Evolutionary conservation across 2,797 vertebrate species (phyloP).

Genomic region (Enteromius paludinosus): DNA sequence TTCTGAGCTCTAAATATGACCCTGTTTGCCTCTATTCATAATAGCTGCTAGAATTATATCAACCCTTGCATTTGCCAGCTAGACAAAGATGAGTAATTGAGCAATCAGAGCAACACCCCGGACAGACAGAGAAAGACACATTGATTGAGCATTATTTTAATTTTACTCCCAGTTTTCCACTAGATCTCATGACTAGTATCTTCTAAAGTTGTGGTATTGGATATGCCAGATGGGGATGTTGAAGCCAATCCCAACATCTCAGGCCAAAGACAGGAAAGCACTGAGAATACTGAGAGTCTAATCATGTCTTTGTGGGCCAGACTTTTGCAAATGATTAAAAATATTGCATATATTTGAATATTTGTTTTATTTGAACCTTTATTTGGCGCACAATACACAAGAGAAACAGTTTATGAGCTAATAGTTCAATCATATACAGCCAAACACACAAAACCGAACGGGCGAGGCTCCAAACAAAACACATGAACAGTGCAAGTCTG

Average conservation of each 20-base stretch:
- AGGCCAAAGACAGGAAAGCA: not conserved
- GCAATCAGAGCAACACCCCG: conserved; percentile 71
- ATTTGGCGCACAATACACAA: not conserved
- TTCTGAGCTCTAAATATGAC: conserved; percentile 58
- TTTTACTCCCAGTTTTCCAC: conserved; percentile 65
- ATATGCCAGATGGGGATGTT: not conserved
- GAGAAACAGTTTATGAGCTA: not conserved
- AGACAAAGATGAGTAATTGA: conserved; percentile 81
- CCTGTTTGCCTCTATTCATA: conserved; percentile 69
- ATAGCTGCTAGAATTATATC: conserved; percentile 70
- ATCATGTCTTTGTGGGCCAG: not conserved
- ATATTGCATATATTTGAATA: not conserved
- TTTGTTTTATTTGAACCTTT: not conserved
- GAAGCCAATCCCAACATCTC: not conserved
- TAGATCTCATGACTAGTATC: not conserved
- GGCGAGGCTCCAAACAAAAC: conserved; percentile 7
- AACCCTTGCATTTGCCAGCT: conserved; percentile 73
- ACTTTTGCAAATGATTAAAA: not conserved
- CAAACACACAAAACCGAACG: conserved; percentile 8
- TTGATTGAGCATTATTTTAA: conserved; percentile 78
- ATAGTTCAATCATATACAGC: conserved; percentile 7
- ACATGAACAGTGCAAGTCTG: not conserved
- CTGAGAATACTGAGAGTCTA: not conserved
- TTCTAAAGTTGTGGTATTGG: not conserved
- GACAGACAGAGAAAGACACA: conserved; percentile 70